Conservation (phyloP, 2,888 invertebrate species). For the Tinea pellionella region DNA sequence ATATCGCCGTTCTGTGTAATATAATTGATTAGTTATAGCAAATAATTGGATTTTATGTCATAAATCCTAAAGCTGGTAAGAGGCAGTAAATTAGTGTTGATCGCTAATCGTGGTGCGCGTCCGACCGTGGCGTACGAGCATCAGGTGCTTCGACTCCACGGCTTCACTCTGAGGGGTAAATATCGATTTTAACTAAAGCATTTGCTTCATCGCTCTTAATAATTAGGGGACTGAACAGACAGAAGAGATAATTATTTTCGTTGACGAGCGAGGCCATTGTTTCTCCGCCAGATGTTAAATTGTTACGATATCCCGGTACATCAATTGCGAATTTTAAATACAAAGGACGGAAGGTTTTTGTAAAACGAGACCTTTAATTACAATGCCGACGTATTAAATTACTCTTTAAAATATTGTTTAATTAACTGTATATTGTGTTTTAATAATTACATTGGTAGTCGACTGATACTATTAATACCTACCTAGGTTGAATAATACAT, state of each 20-base stretch:
- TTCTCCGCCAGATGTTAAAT: slow-evolving; percentile 23
- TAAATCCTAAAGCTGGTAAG: slow-evolving; percentile 1
- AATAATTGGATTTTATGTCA: neutral
- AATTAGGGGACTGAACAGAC: slow-evolving; percentile 27
- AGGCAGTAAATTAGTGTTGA: slow-evolving; percentile 19
- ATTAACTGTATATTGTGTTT: neutral
- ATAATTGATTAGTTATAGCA: neutral
- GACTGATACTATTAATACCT: no score
- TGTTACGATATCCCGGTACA: slow-evolving; percentile 1
- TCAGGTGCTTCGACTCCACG: slow-evolving; percentile 2
- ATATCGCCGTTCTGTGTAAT: neutral
- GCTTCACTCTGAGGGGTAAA: neutral
- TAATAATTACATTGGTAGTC: no score
- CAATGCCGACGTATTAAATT: neutral
- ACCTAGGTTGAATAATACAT: no score
- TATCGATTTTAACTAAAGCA: slow-evolving; percentile 26
- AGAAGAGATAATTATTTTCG: slow-evolving; percentile 42
- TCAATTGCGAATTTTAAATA: slow-evolving; percentile 1
- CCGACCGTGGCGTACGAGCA: slow-evolving; percentile 16
- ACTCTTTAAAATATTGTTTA: neutral
- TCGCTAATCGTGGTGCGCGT: slow-evolving; percentile 18
- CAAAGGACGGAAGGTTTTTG: slow-evolving; percentile 6
- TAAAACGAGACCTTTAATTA: slow-evolving; percentile 5
- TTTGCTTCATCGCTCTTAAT: slow-evolving; percentile 35
- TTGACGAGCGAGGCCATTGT: slow-evolving; percentile 34